A percentile compares a stretch with the other conserved stretches of the same genome.
Conservation (phyloP, 2,113 vertebrate species). For the Paramisgurnus dabryanus region DNA sequence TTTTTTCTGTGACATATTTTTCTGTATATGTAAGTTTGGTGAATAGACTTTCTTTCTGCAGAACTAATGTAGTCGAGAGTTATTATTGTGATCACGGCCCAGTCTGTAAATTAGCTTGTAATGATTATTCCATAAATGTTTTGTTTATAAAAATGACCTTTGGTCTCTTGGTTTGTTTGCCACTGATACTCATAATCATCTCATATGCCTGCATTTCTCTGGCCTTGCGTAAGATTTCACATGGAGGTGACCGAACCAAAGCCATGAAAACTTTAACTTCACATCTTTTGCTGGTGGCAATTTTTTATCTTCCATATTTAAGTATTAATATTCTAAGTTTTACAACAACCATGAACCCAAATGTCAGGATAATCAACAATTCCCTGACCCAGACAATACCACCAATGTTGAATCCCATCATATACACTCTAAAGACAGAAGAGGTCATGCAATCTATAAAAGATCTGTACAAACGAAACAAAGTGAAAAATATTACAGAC, state of each 20-base stretch:
- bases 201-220: too few species aligned
- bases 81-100: constrained; percentile 71
- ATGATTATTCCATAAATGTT: constrained; percentile 57
- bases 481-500: too few species aligned
- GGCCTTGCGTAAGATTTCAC: constrained; percentile 40
- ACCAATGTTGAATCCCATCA: constrained; percentile 21
- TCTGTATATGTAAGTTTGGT: constrained; percentile 53
- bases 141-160: not conserved
- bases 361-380: constrained; percentile 66
- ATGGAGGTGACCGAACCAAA: not conserved
- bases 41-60: constrained; percentile 66
- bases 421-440: constrained; percentile 48
- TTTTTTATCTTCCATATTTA: constrained; percentile 57
- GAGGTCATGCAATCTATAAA: constrained; percentile 45
- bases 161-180: constrained; percentile 42
- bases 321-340: not conserved
- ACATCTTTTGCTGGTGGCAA: constrained; percentile 50
- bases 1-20: constrained; percentile 23
- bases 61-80: constrained; percentile 65
- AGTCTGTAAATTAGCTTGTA: constrained; percentile 64
- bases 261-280: not conserved
- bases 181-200: not conserved
- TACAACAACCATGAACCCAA: constrained; percentile 33
- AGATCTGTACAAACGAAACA: not conserved
- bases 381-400: constrained; percentile 56